Percentiles rank a stretch among this genome's conserved stretches.
These are phyloP conservation scores for Chionomys nivalis DNA, from an alignment of 2,113 vertebrate genomes.

Conservation along the genomic window DNA sequence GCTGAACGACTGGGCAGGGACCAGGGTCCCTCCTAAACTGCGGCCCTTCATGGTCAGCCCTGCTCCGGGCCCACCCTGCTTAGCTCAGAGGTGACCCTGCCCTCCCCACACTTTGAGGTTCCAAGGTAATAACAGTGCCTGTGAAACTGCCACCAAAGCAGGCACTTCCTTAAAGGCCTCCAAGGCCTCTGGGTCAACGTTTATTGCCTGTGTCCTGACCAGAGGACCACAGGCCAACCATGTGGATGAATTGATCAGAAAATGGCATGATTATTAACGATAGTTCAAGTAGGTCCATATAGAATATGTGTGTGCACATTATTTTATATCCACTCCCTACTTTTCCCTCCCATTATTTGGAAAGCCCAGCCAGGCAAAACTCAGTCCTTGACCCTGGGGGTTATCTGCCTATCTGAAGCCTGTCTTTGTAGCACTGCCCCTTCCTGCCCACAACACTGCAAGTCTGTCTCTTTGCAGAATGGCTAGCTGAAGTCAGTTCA, in stretches of 20 bases:
- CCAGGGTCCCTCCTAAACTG: neutral
- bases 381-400: neutral
- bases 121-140: too few relatives aligned
- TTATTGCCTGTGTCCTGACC: neutral
- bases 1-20: neutral
- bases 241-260: neutral
- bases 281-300: neutral
- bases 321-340: neutral
- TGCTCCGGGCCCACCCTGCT: accelerated
- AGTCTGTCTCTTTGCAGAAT: accelerated
- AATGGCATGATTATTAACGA: neutral
- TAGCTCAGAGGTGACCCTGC: neutral
- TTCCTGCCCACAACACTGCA: accelerated
- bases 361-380: neutral
- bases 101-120: too few relatives aligned
- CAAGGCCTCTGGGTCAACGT: neutral
- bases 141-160: neutral
- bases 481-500: neutral
- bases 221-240: too few relatives aligned
- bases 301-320: neutral
- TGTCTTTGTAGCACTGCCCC: accelerated
- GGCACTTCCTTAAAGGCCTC: neutral
- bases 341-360: neutral
- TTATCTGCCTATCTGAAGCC: accelerated
- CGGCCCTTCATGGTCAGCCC: accelerated